Conservation (phyloP, 1,140 invertebrate genomes). For the Piezodorus guildinii region DNA sequence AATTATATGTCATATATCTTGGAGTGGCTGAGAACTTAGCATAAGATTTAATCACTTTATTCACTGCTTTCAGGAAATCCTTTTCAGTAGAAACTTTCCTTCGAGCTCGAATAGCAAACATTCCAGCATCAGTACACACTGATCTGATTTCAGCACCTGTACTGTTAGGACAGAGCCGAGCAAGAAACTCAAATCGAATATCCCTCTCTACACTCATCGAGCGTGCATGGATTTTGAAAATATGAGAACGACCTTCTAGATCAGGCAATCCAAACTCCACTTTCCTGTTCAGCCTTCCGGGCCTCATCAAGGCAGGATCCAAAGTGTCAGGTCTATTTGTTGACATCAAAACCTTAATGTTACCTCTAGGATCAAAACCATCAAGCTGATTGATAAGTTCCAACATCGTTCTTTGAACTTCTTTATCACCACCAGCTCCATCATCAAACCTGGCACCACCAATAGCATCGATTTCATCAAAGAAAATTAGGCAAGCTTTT, state of each 20-base stretch:
- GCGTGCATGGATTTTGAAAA: slow-evolving; percentile 97
- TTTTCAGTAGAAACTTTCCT: slow-evolving; percentile 99
- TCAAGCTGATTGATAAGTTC: slow-evolving; percentile 78
- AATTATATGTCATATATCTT: slow-evolving; percentile 99
- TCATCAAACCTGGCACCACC: slow-evolving; percentile 97
- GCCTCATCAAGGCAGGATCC: slow-evolving; percentile 95
- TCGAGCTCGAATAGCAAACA: slow-evolving; percentile 97
- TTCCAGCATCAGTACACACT: slow-evolving; percentile 98
- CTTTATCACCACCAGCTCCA: slow-evolving; percentile 95
- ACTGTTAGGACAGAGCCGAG: slow-evolving; percentile 93
- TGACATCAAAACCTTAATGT: slow-evolving; percentile 98
- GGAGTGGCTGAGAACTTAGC: slow-evolving; percentile 99
- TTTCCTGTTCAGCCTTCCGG: slow-evolving; percentile 93
- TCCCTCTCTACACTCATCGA: slow-evolving; percentile 99
- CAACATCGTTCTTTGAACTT: slow-evolving; percentile 98
- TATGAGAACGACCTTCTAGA: slow-evolving; percentile 89
- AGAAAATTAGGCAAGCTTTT: slow-evolving; percentile 99
- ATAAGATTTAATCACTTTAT: slow-evolving; percentile 99
- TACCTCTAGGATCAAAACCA: slow-evolving; percentile 98
- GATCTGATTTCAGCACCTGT: slow-evolving; percentile 96
- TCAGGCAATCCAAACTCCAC: slow-evolving; percentile 97
- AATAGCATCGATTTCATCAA: slow-evolving; percentile 99
- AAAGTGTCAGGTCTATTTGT: slow-evolving; percentile 97
- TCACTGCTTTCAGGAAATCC: slow-evolving; percentile 99
- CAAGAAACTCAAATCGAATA: slow-evolving; percentile 93